A percentile compares a stretch with the other conserved stretches of the same genome.
These are phyloP conservation scores for Alligator mississippiensis DNA, from an alignment of 2,113 vertebrate species.

Conservation along the genomic window DNA sequence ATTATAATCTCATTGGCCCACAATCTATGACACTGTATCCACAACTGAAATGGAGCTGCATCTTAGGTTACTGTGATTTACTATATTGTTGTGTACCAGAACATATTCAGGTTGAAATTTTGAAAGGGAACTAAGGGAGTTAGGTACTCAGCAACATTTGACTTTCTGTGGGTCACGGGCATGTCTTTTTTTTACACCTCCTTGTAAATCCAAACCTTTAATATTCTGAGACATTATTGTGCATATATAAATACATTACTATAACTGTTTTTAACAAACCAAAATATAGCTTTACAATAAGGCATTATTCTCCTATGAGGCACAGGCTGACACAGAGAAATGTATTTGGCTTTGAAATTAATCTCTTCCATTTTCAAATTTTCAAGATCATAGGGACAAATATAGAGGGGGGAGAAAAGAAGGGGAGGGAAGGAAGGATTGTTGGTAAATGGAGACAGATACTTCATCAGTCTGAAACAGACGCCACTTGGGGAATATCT, in stretches of 20 bases:
- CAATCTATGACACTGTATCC: slow-evolving; percentile 13
- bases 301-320: not conserved
- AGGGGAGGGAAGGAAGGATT: not conserved
- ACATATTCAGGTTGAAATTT: not conserved
- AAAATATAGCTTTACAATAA: not conserved
- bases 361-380: not conserved
- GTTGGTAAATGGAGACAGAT: slow-evolving; percentile 13
- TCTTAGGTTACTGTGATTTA: not conserved
- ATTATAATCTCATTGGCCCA: not conserved
- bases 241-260: slow-evolving; percentile 20
- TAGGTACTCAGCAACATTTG: slow-evolving; percentile 3
- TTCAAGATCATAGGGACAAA: slow-evolving; percentile 21
- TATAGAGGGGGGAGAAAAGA: not conserved
- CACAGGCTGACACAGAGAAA: not conserved
- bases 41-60: slow-evolving; percentile 44
- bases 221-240: slow-evolving; percentile 3
- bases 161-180: slow-evolving; percentile 18
- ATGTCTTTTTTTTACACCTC: slow-evolving; percentile 5
- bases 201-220: slow-evolving; percentile 51
- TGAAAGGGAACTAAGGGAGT: not conserved
- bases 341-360: not conserved
- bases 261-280: not conserved
- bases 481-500: not conserved
- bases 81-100: not conserved
- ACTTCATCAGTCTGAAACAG: slow-evolving; percentile 15